Evolutionary conservation across 2,797 vertebrate species (phyloP).

Genomic region (Schizopygopsis malacanthus): DNA sequence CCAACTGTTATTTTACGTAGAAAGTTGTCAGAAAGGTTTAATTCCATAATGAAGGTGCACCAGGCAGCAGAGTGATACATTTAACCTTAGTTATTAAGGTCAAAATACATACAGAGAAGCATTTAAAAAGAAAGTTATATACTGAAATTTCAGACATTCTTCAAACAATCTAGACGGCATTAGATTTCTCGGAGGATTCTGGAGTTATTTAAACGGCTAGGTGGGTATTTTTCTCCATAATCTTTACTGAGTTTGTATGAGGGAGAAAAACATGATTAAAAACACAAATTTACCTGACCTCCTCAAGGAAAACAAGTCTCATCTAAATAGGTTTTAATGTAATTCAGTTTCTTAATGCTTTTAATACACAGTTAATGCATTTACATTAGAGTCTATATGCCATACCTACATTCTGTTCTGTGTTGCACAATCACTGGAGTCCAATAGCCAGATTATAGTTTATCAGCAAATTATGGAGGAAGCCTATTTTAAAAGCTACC

Average conservation of each 20-base stretch:
- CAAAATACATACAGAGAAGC: not conserved
- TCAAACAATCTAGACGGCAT: not conserved
- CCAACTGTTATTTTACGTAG: not conserved
- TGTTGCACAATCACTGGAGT: not conserved
- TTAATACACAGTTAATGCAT: not conserved
- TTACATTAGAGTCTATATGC: not conserved
- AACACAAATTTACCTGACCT: not conserved
- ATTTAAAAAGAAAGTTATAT: not conserved
- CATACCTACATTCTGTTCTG: not conserved
- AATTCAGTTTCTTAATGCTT: not conserved
- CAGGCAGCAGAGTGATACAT: not conserved
- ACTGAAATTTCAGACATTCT: not conserved
- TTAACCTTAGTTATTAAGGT: not conserved
- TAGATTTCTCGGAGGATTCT: not conserved
- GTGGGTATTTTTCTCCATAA: not conserved
- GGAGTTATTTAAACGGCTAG: not conserved
- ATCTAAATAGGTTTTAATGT: not conserved
- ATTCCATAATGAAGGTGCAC: not conserved
- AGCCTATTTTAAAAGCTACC: not conserved
- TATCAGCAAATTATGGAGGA: not conserved
- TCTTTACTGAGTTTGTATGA: not conserved
- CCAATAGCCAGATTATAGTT: not conserved
- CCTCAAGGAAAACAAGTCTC: not conserved
- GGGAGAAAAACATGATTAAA: not conserved
- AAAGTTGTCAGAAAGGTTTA: not conserved